These are phyloP conservation scores for Acrossocheilus fasciatus DNA, from an alignment of 2,797 vertebrate species.

Conservation along the genomic window DNA sequence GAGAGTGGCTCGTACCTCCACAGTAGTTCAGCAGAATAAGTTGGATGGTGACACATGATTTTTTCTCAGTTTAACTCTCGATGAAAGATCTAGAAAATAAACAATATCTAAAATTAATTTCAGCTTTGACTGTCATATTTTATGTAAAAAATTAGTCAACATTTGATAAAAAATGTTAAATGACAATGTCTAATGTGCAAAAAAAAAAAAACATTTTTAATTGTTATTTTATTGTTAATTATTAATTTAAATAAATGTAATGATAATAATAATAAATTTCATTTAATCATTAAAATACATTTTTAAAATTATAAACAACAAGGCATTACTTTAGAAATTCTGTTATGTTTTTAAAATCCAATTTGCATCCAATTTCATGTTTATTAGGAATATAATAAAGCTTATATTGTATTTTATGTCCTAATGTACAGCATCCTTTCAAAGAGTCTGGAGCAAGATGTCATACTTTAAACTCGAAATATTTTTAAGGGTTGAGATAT, in stretches of 20 bases:
- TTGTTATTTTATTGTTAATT: background rate
- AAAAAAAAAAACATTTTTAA: background rate
- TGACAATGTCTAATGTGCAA: background rate
- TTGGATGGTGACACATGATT: background rate
- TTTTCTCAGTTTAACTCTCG: background rate
- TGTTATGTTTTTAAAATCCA: background rate
- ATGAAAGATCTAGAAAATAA: slow-evolving; percentile 4
- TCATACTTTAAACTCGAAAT: background rate
- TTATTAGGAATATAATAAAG: no score
- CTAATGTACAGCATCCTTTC: background rate
- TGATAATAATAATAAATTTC: background rate
- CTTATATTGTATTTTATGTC: background rate
- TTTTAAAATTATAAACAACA: background rate
- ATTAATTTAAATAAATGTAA: background rate
- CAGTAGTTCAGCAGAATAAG: slow-evolving; percentile 11
- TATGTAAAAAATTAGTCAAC: background rate
- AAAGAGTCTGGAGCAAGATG: background rate
- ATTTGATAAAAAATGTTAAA: background rate
- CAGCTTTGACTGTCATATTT: background rate
- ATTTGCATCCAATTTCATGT: background rate
- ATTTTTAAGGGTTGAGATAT: no score
- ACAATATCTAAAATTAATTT: background rate
- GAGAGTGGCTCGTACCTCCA: slow-evolving; percentile 11
- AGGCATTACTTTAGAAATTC: background rate
- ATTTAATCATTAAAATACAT: background rate